phyloP scores from a whole-genome alignment of 2,113 vertebrate species.

The Lycocorax pyrrhopterus region DNA sequence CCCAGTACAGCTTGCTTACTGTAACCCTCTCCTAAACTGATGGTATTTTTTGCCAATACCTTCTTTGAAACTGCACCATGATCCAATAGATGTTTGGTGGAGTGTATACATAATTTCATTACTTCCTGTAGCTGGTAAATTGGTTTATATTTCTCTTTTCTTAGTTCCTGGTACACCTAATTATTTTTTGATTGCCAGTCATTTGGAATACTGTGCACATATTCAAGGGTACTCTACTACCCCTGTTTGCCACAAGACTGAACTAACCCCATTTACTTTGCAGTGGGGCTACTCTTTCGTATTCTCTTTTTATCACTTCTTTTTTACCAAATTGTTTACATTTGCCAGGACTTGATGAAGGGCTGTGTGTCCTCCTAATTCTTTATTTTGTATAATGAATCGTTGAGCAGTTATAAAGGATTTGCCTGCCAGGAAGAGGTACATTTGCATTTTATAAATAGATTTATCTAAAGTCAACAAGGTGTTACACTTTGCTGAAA shows the following conservation, averaged over 20 bases:
- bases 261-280: neutral
- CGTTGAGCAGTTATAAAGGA: neutral
- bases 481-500: constrained; percentile 1
- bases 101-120: neutral
- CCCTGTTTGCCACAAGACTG: neutral
- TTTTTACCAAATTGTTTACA: neutral
- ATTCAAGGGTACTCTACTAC: neutral
- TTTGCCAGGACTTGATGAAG: neutral
- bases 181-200: neutral
- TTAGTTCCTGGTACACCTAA: neutral
- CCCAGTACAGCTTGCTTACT: neutral
- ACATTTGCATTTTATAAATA: constrained; percentile 11
- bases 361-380: neutral
- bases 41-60: neutral
- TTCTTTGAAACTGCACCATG: neutral
- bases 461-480: constrained; percentile 21
- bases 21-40: neutral
- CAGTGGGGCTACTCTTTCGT: neutral
- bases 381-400: neutral
- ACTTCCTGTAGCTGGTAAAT: neutral
- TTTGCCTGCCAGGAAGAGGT: neutral
- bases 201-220: neutral
- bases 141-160: neutral
- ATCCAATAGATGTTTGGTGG: neutral
- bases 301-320: neutral